Evolutionary conservation across 1,140 invertebrate genomes (phyloP), one percentile per base, ranked within the genome.

Genomic region (Hesperophylax magnus): DNA sequence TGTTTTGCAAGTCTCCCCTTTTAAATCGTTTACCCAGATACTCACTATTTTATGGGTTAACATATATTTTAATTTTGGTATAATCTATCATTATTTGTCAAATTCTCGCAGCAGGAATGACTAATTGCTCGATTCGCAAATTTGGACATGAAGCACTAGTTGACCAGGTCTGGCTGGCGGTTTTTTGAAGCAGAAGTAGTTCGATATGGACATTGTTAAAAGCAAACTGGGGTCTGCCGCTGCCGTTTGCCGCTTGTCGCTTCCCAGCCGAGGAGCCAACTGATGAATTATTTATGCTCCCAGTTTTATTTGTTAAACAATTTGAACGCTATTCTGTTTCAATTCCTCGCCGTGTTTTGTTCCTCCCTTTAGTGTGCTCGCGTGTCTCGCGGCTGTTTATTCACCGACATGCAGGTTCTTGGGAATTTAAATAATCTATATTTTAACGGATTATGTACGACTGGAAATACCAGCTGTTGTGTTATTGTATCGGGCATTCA

Each of bases 251-350:
- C 74, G n/a, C 67, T 14, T 47, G 47, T 22, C 39, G 47, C 39
- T 56, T 56, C 67, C 52, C 61, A 22, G 53, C 63, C 61, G 61
- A 11, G 1, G 9, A 65, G 14, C 53, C 60, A 27, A 31, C 54
- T 65, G 72, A 77, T 83, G 79, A 80, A 83, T 80, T 80, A 83
- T 83, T 83, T 78, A 80, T 82, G 65, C 53, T 56, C 71, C 27
- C 78, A 58, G 78, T 82, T 82, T 82, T 82, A 82, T 82, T 82
- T 82, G 81, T 77, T 77, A 79, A 82, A 82, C 74, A 80, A 82
- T 80, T 82, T 80, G 74, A 82, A 74, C 81, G 78, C 81, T 74
- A 77, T 80, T 82, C 78, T 82, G 78, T 80, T 82, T 61, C 56
- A 75, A 80, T 82, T 56, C 81, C 78, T 77, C 22, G 22, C 63